Conservation (phyloP, 2,888 invertebrate species). For the Catonia carolina region DNA sequence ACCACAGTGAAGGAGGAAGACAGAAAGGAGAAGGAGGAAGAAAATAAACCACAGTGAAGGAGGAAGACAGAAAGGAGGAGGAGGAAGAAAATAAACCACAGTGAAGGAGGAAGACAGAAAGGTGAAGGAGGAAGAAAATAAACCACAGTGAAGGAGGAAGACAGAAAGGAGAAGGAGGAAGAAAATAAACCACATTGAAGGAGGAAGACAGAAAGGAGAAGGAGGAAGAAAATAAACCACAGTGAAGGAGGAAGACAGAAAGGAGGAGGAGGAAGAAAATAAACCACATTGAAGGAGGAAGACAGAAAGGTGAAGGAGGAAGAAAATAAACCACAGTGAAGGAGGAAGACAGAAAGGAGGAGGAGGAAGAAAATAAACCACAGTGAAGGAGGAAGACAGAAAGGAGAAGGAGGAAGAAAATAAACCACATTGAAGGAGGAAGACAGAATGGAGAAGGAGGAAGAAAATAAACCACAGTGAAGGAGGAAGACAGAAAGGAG, state of each 20-base stretch:
- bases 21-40: background rate
- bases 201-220: background rate
- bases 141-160: too few species aligned
- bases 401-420: too few species aligned
- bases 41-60: too few species aligned
- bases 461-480: too few species aligned
- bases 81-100: too few species aligned
- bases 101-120: background rate
- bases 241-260: background rate
- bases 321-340: background rate
- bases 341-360: background rate
- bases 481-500: background rate
- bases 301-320: too few species aligned
- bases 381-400: background rate
- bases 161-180: background rate
- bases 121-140: background rate
- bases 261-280: background rate
- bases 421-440: background rate
- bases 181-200: too few species aligned
- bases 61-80: background rate
- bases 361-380: too few species aligned
- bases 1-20: background rate
- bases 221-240: background rate
- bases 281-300: too few species aligned
- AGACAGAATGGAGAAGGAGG: background rate